Conservation (phyloP, 2,797 vertebrate species). For the Melanotaenia pygmaea region DNA sequence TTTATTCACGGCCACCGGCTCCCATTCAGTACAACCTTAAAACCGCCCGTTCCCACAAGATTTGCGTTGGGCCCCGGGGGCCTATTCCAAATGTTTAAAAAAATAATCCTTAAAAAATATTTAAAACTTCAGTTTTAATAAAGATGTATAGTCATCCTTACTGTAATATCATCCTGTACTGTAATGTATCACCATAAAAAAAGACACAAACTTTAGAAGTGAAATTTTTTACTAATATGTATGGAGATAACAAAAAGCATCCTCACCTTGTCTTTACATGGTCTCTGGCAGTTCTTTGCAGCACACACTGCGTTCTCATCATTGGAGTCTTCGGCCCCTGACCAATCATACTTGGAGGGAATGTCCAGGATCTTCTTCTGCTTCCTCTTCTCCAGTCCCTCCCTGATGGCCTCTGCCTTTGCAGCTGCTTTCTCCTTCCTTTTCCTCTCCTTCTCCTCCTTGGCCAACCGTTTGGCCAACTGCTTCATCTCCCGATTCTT, state of each 20-base stretch:
- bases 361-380: conserved; percentile 97
- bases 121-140: conserved; percentile 12
- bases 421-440: conserved; percentile 92
- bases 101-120: background rate
- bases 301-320: conserved; percentile 98
- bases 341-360: conserved; percentile 99
- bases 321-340: conserved; percentile 96
- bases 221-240: background rate
- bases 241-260: background rate
- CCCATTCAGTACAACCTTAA: too few species aligned
- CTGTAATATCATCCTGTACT: too few species aligned
- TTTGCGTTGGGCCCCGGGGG: too few species aligned
- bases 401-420: conserved; percentile 90
- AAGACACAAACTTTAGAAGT: background rate
- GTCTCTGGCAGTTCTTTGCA: conserved; percentile 94
- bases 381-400: conserved; percentile 91
- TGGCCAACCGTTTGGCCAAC: conserved; percentile 94
- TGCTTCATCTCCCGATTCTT: conserved; percentile 96
- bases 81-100: background rate
- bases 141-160: conserved; percentile 22
- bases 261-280: conserved; percentile 97
- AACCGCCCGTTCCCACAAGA: too few species aligned
- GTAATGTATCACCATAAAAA: background rate
- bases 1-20: too few species aligned
- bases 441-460: conserved; percentile 97